Evolutionary conservation across 2,113 vertebrate species (phyloP), one percentile per base, ranked within the genome.

Genomic region (Athene cunicularia): DNA sequence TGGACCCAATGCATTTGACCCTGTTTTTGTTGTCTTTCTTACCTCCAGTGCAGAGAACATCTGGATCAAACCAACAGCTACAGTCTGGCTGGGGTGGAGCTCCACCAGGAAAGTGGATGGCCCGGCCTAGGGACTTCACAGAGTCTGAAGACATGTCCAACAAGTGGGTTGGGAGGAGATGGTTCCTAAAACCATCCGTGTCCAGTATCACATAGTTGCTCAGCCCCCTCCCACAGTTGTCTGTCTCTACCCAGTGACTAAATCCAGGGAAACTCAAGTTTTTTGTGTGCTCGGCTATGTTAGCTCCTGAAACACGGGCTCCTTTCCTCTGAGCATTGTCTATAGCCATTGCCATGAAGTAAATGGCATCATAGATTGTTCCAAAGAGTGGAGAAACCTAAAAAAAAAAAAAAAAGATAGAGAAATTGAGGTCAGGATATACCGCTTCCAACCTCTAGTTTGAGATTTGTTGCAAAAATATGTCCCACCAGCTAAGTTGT

Each of bases 341-440:
- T 80, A 99, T 97, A 75, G 99, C 98, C 52, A 98, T 98, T 37
- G 98, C 99, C 96, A 99, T 50, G 72, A 99, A 98, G 93, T 99
- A 99, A 79, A 99, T 86, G 30, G 99, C 97, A 75, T 99, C 99
- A 75, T 99, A 99, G 97, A 99, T 99, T 56, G 99, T 99, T 66
- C 99, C 99, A 97, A 99, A 99, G 27, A 99, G 98, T 1, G 98
- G 99, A 66, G 98, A 98, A 56, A 99, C 98, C 99, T 99, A 91
- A 67, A 88, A 97, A 96, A 8, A 70, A 39, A 39, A 39, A 12
- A 39, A 39, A 39, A 39, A 12, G 11, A 39, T 10, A 39, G 39
- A 39, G 7, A 81, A 80, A 62, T 30, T 72, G 9, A 60, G 8
- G 27, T 59, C 20, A 81, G 35, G 28, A 26, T 20, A 43, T 37